Evolutionary conservation across 2,797 vertebrate genomes (phyloP).

Genomic region (Lithobates pipiens): DNA sequence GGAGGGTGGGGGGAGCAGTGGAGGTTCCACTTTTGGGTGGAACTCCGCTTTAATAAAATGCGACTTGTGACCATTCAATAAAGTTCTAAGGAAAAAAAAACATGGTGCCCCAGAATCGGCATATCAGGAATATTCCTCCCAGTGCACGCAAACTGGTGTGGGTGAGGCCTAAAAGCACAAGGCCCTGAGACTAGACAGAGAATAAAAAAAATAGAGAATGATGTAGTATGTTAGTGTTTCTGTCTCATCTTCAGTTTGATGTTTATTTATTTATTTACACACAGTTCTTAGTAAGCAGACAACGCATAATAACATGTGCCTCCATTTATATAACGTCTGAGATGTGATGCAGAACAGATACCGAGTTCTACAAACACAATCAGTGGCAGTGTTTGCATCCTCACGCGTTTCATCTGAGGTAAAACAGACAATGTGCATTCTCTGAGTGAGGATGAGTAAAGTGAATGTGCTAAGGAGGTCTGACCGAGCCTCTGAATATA

Average conservation of each 20-base stretch:
- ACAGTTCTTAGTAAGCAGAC: background rate
- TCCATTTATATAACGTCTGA: constrained; percentile 14
- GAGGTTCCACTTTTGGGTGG: no score
- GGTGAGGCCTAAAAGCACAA: no score
- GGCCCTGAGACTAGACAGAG: background rate
- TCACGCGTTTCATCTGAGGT: constrained; percentile 15
- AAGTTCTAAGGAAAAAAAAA: no score
- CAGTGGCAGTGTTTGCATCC: constrained; percentile 19
- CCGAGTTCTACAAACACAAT: constrained; percentile 14
- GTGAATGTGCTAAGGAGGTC: background rate
- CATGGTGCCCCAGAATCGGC: no score
- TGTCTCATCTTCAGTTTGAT: background rate
- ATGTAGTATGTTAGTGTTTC: background rate
- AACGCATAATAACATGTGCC: background rate
- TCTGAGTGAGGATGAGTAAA: background rate
- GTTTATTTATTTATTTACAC: background rate
- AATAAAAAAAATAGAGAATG: background rate
- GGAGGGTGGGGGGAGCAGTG: no score
- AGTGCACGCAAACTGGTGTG: no score
- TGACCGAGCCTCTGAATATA: background rate
- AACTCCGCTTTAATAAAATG: no score
- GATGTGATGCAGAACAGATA: constrained; percentile 24
- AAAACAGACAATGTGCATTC: constrained; percentile 8
- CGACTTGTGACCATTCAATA: no score
- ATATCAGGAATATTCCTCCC: no score